Percentiles rank a stretch among this genome's conserved stretches.
phyloP scores from a whole-genome alignment of 2,113 vertebrate genomes.

The Hucho hucho region DNA sequence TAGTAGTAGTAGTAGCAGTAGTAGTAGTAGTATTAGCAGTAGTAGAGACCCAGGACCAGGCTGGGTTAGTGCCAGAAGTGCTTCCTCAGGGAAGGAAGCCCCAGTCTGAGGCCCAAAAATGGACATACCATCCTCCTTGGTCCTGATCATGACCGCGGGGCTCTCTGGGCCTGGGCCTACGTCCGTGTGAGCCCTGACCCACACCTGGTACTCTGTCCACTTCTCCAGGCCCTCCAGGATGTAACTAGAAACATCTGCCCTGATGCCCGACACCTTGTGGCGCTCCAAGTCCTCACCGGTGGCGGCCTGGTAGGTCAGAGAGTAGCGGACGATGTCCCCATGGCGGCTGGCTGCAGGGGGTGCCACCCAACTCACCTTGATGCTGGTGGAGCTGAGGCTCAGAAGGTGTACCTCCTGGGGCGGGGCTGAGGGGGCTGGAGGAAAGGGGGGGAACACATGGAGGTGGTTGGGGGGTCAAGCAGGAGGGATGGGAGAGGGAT shows the following conservation, averaged over 20 bases:
- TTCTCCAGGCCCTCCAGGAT: conserved; percentile 91
- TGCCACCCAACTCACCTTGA: conserved; percentile 94
- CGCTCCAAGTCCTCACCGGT: conserved; percentile 83
- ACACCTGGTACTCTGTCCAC: conserved; percentile 93
- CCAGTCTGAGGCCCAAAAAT: background rate
- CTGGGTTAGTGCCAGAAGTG: background rate
- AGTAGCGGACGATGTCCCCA: conserved; percentile 87
- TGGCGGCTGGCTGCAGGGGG: conserved; percentile 86
- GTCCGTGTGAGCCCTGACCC: conserved; percentile 90
- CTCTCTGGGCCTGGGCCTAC: conserved; percentile 90
- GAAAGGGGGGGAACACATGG: conserved; percentile 46
- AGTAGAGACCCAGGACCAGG: background rate
- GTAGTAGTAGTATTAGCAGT: too few species aligned
- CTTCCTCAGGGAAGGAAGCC: background rate
- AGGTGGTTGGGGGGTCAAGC: conserved; percentile 78
- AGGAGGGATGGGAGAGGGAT: conserved; percentile 72
- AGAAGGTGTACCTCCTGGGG: conserved; percentile 87
- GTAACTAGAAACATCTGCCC: conserved; percentile 81
- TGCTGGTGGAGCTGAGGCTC: conserved; percentile 88
- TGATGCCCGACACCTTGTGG: conserved; percentile 85
- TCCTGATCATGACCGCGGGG: conserved; percentile 79
- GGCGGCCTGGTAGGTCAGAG: conserved; percentile 82
- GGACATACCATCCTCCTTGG: conserved; percentile 90
- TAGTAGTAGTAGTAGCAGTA: too few species aligned
- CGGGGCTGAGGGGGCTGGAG: conserved; percentile 86